Evolutionary conservation across 1,140 invertebrate genomes (phyloP), one percentile per base, ranked within the genome.

Genomic region (Drosophila triauraria): DNA sequence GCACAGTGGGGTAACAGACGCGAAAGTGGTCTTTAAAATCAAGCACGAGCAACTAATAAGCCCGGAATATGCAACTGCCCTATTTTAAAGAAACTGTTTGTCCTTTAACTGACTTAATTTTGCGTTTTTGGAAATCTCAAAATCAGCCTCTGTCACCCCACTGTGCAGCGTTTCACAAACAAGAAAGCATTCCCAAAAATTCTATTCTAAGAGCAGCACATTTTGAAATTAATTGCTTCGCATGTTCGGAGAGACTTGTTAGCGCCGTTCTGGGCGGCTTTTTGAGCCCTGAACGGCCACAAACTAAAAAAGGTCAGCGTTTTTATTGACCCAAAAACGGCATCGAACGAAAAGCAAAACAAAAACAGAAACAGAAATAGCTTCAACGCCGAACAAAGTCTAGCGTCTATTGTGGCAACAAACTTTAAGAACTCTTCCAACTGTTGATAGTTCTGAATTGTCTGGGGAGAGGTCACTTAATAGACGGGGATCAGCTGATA

Each of bases 271-370:
- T 57, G 57, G 43, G 44, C 43, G 40, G 57, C 62, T 57, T 62
- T 67, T 32, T 35, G 51, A 69, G 75, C 75, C 75, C 74, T 77
- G 54, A 68, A 64, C 58, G 48, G 61, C 61, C 61, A 57, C 69
- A 48, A 70, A 51, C 58, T n/a, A 56, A 82, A 69, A 82, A 85
- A 82, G 82, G 78, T 82, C 69, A 82, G 80, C 82, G 61, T 75
- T 86, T 71, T 71, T 78, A 78, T 78, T 82, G 58, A 86, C 64
- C 75, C 54, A 78, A 78, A 78, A 78, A 70, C 46, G 30, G 47
- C 53, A 53, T 35, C 51, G 42, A 58, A 51, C 69, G 62, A 62
- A 75, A 50, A 20, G 10, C 47, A 70, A 65, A 42, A 32, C 60
- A 17, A 43, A 64, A n/a, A 44, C 17, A 23, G 48, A 70, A 57